A percentile compares a stretch with the other conserved stretches of the same genome.
These are phyloP conservation scores for Marcusenius ussheri DNA, from an alignment of 2,113 vertebrate species.

Conservation along the genomic window DNA sequence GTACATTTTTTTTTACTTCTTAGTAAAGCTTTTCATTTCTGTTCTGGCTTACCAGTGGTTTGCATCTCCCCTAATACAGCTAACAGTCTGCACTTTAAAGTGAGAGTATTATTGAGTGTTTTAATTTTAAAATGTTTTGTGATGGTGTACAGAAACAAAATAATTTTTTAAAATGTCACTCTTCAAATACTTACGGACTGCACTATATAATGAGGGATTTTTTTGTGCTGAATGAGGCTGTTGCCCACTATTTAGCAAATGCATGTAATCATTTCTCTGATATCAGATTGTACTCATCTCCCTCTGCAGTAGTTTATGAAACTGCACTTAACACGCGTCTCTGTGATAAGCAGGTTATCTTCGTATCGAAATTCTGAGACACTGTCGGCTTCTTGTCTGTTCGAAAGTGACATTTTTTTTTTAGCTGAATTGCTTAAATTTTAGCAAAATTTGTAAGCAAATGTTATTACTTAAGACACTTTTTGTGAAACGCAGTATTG, in stretches of 20 bases:
- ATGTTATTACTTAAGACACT: not conserved
- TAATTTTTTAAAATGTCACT: not conserved
- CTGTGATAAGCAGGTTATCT: not conserved
- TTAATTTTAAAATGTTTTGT: not conserved
- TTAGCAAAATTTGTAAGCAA: not conserved
- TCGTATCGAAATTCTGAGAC: not conserved
- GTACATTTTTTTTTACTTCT: not conserved
- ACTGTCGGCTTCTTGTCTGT: not conserved
- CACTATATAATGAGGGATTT: not conserved
- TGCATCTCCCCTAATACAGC: not conserved
- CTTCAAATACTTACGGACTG: not conserved
- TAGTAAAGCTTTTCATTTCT: not conserved
- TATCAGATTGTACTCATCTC: not conserved
- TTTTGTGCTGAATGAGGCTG: not conserved
- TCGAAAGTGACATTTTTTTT: not conserved
- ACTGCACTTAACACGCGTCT: not conserved
- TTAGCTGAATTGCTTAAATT: not conserved
- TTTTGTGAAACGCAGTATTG: not conserved
- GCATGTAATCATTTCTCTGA: not conserved
- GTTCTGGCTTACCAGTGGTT: not conserved
- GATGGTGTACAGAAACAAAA: not conserved
- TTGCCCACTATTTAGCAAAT: not conserved
- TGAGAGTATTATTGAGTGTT: not conserved
- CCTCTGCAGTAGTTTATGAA: not conserved
- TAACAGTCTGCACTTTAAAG: not conserved